Base-by-base conservation (phyloP, 2,888 invertebrate species). In the Zaprionus bogoriensis region DNA sequence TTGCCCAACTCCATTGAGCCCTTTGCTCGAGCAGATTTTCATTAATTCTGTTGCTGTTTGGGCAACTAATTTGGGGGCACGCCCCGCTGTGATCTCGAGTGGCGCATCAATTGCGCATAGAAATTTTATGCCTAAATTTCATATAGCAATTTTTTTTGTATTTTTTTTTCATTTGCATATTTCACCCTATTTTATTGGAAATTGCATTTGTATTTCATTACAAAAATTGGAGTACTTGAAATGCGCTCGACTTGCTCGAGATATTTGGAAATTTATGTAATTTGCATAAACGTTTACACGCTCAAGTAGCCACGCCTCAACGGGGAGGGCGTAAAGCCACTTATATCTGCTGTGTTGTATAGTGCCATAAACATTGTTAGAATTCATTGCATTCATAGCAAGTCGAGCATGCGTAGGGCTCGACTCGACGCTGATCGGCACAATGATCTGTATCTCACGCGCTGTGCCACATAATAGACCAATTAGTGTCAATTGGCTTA, bases 71-170 rank as follows among this genome's bases (percentile, higher is more conserved):
- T 82, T 72, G 5, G 30, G n/a, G 50, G 52, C 67, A 85, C 74
- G 83, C 77, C 77, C 75, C 63, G 65, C 66, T 79, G 82, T 44
- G 61, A 67, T 62, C 59, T 77, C 41, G 39, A 82, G 82, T 72
- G 41, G 51, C 67, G 74, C 80, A 81, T 79, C 83, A 78, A 87
- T 88, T 86, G 68, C 86, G 81, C 79, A 88, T 80, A 73, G 68
- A 84, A 77, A 84, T 86, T 66, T 72, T 71, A 30, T 57, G 64
- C 64, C 44, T 82, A 74, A 84, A 82, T 84, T 74, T 58, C 58
- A 76, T 66, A 52, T 42, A n/a, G n/a, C n/a, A n/a, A n/a, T n/a
- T n/a, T n/a, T n/a, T n/a, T n/a, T n/a, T 36, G 32, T 36, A 36
- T n/a, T n/a, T n/a, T n/a, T n/a, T 17, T 22, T 45, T 30, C 36